These are phyloP conservation scores for Paramuricea clavata DNA, from an alignment of 92 coral and sea anemone genomes.

Conservation along the genomic window DNA sequence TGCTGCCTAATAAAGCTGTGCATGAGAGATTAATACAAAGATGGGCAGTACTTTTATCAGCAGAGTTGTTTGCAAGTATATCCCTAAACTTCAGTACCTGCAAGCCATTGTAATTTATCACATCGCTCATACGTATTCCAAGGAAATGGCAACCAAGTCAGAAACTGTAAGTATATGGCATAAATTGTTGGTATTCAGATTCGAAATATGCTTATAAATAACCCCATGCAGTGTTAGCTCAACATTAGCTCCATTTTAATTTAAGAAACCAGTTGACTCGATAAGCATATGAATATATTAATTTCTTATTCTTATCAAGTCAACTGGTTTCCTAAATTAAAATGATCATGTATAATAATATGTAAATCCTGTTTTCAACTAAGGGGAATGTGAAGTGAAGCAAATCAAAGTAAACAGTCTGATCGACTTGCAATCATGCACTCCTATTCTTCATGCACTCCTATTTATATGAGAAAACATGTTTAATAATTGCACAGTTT, in stretches of 20 bases:
- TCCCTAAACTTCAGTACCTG: constrained; percentile 55
- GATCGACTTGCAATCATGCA: too few species aligned
- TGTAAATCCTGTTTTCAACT: too few species aligned
- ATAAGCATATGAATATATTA: too few species aligned
- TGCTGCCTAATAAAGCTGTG: constrained; percentile 59
- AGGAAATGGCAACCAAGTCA: constrained; percentile 75
- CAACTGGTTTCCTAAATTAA: too few species aligned
- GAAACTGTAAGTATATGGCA: constrained; percentile 61
- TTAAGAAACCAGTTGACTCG: too few species aligned
- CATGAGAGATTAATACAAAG: constrained; percentile 47
- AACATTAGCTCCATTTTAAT: not conserved
- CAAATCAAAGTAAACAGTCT: too few species aligned
- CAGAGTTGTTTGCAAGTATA: constrained; percentile 60
- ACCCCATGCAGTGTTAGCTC: not conserved
- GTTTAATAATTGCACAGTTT: not conserved
- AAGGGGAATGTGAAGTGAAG: too few species aligned
- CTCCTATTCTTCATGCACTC: too few species aligned
- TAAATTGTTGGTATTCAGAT: not conserved
- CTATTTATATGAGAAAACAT: too few species aligned
- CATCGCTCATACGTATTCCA: constrained; percentile 67
- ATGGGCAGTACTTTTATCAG: constrained; percentile 66
- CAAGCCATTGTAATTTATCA: constrained; percentile 64
- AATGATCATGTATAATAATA: too few species aligned
- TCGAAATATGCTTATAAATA: too few species aligned
- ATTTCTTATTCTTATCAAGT: too few species aligned